Conservation (phyloP, 1,140 invertebrate genomes). For the Parasteatoda tepidariorum region DNA sequence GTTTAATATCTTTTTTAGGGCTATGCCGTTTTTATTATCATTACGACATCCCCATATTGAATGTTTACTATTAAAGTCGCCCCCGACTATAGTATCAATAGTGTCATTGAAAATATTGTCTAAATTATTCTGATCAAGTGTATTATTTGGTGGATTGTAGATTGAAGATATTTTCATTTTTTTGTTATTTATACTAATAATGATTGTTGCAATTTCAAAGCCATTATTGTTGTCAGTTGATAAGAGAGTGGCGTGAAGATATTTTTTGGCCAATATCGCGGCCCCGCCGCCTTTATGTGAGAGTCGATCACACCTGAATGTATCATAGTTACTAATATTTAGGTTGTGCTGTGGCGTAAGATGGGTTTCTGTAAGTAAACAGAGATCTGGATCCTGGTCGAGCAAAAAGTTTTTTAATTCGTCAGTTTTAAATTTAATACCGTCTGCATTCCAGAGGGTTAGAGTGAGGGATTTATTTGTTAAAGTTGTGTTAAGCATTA, state of each 20-base stretch:
- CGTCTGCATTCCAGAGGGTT: not conserved
- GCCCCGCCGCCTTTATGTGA: not conserved
- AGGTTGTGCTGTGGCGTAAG: not conserved
- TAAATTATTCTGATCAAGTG: too few relatives aligned
- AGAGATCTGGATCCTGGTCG: not conserved
- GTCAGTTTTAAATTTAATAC: not conserved
- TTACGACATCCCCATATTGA: too few relatives aligned
- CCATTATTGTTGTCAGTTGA: too few relatives aligned
- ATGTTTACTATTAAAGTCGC: too few relatives aligned
- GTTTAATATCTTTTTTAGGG: too few relatives aligned
- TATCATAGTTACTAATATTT: not conserved
- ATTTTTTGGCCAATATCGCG: not conserved
- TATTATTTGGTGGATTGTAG: too few relatives aligned
- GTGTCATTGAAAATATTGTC: too few relatives aligned
- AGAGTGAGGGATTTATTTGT: not conserved
- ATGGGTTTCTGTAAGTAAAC: not conserved
- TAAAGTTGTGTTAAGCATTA: not conserved
- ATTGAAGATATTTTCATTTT: too few relatives aligned
- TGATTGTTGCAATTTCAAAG: too few relatives aligned
- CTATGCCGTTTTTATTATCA: too few relatives aligned
- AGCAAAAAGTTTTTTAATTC: not conserved
- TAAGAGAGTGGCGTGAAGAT: not conserved
- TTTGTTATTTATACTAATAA: too few relatives aligned
- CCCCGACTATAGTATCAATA: too few relatives aligned
- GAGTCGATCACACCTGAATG: not conserved